These are phyloP conservation scores for Reticulitermes lucifugus DNA, from an alignment of 2,888 invertebrate genomes.

Conservation along the genomic window DNA sequence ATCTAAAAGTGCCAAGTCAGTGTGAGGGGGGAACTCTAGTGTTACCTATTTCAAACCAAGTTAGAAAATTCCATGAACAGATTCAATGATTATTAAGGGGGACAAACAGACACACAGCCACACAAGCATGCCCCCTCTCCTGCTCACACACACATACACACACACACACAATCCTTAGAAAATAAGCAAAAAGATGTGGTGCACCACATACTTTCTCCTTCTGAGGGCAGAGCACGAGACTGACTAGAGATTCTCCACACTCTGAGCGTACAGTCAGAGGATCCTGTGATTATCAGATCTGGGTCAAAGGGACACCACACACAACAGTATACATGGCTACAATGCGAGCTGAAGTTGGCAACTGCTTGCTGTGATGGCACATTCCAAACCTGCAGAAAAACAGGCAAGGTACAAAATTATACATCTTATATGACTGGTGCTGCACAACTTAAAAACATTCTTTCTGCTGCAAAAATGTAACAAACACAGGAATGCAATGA, in stretches of 20 bases:
- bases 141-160: no score
- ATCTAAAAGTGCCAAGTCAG: no score
- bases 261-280: conserved; percentile 74
- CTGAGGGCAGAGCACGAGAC: conserved; percentile 63
- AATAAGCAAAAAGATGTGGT: background rate
- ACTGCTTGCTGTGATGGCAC: conserved; percentile 67
- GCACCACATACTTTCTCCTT: conserved; percentile 54
- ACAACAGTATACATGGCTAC: conserved; percentile 68
- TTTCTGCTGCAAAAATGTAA: no score
- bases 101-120: background rate
- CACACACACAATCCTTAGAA: background rate
- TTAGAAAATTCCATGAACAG: background rate
- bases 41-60: background rate
- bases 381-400: conserved; percentile 72
- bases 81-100: background rate
- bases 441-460: no score
- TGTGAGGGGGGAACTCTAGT: no score
- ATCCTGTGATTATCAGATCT: conserved; percentile 73
- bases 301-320: conserved; percentile 75
- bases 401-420: no score
- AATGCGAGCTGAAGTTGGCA: conserved; percentile 72
- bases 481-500: no score
- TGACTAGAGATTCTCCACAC: conserved; percentile 72
- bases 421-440: no score
- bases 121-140: background rate